These are phyloP conservation scores for Heteromormyrus szaboi DNA, from an alignment of 2,797 vertebrate species.

Conservation along the genomic window DNA sequence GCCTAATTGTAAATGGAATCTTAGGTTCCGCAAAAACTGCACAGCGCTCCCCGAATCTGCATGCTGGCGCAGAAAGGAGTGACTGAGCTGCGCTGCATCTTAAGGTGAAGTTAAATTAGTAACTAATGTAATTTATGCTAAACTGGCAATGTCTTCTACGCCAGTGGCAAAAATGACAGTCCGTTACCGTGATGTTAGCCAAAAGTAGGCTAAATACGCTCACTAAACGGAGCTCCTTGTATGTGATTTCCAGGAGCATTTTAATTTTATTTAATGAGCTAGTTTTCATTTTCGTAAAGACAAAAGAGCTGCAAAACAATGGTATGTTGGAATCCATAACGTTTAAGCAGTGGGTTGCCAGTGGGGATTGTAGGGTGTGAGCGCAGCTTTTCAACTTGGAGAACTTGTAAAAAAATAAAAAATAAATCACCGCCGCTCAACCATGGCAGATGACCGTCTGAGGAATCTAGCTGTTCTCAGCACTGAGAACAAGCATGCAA, in stretches of 20 bases:
- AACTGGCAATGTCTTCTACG: not conserved
- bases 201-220: not conserved
- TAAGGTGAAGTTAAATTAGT: not conserved
- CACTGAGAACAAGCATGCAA: not conserved
- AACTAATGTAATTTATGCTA: not conserved
- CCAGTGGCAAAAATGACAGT: not conserved
- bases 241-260: not conserved
- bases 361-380: not conserved
- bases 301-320: not conserved
- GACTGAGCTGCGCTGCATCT: not conserved
- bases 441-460: not conserved
- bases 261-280: not conserved
- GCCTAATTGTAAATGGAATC: not conserved
- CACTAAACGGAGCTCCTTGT: not conserved
- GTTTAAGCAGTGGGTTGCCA: not conserved
- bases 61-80: not conserved
- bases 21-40: not conserved
- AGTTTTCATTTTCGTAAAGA: not conserved
- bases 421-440: not conserved
- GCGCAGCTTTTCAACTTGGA: not conserved
- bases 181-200: not conserved
- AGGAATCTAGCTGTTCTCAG: not conserved
- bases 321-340: not conserved
- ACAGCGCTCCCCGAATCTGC: not conserved
- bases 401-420: not conserved